Evolutionary conservation across 2,797 vertebrate species (phyloP), one percentile per base, ranked within the genome.

Genomic region (Schizothorax lantsangensis): DNA sequence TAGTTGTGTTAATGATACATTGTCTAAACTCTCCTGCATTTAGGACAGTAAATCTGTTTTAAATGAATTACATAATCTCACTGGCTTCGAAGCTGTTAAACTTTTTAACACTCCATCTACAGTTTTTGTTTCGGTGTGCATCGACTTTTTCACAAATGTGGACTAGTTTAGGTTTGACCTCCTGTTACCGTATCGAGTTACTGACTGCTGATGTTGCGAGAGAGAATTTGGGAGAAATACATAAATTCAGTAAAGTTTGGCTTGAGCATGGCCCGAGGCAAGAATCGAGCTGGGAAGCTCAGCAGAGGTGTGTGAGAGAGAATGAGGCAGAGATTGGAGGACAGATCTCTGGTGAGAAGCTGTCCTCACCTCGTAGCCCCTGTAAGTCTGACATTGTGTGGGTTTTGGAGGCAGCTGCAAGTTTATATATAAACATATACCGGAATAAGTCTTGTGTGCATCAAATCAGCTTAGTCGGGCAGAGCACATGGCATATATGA

Each of bases 201-300:
- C 79, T 81, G 74, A 85, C 81, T 88, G 89, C 84, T 89, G 88
- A 90, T 88, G 69, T 87, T 85, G 82, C 83, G 79, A 81, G 84
- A 83, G 72, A 79, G 86, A 86, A 86, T 85, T 86, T 86, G 49
- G 86, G 45, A 83, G 88, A 88, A 88, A 89, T 89, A 84, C 86
- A 89, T 90, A 88, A 89, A 89, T 87, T 86, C 89, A 81, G 89
- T 90, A 87, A 90, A 90, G 86, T 89, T 88, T 88, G 84, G 86
- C 75, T 89, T 81, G 86, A 90, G 83, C 85, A 88, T 90, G 84
- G 88, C 89, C 88, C 3, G 85, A 81, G 89, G 89, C 89, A 78
- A 89, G 62, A 92, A 91, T 93, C 91, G 88, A 92, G 89, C 85
- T 92, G 87, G 81, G 89, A 91, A 83, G 87, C 89, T 91, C 90